Evolutionary conservation across 1,140 invertebrate species (phyloP).

Genomic region (Hylaeus anthracinus): DNA sequence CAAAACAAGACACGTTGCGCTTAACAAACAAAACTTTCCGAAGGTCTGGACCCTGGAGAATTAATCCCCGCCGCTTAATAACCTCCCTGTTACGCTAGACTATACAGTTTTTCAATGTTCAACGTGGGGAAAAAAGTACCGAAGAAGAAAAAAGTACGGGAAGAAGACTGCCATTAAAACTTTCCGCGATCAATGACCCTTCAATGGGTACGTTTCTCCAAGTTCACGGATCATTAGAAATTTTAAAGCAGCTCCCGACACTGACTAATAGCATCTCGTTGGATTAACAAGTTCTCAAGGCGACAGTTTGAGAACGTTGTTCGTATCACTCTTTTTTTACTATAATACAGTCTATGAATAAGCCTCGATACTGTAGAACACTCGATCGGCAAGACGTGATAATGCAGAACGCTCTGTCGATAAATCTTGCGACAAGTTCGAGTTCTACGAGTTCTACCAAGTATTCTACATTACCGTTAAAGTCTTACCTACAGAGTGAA

Average conservation of each 20-base stretch:
- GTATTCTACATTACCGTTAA: too few species aligned
- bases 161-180: conserved; percentile 23
- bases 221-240: conserved; percentile 42
- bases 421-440: too few species aligned
- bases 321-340: neutral
- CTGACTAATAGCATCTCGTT: conserved; percentile 20
- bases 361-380: too few species aligned
- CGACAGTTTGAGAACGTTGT: neutral
- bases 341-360: too few species aligned
- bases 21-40: too few species aligned
- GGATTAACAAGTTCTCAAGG: conserved; percentile 26
- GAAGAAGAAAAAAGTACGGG: neutral
- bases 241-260: conserved; percentile 21
- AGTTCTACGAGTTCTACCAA: too few species aligned
- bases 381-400: too few species aligned
- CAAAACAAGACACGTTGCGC: too few species aligned
- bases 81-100: conserved; percentile 12
- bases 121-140: neutral
- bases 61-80: conserved; percentile 44
- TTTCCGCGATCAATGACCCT: conserved; percentile 26
- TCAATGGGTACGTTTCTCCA: conserved; percentile 21
- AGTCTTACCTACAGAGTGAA: too few species aligned
- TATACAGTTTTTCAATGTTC: conserved; percentile 7
- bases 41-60: conserved; percentile 4
- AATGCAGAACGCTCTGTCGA: too few species aligned